phyloP scores from a whole-genome alignment of 2,113 vertebrate species.

The Pontoporia blainvillei region DNA sequence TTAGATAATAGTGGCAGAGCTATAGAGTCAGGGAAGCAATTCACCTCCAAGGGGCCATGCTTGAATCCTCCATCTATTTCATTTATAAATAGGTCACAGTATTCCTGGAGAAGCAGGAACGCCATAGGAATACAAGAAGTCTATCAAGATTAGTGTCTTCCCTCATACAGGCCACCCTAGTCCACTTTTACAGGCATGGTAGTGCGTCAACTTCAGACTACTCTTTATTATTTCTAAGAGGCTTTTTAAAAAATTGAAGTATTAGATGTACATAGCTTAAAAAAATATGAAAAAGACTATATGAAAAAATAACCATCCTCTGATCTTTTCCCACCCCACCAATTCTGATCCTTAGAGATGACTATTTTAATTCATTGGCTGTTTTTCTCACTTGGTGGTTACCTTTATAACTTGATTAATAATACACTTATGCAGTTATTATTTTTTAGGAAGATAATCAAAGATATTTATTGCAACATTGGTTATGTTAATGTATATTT shows the following conservation, averaged over 20 bases:
- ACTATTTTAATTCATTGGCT: not conserved
- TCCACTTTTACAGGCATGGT: not conserved
- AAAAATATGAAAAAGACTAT: not conserved
- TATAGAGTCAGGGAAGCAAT: not conserved
- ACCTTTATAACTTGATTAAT: not conserved
- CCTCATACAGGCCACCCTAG: not conserved
- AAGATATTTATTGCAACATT: not conserved
- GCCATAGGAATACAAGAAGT: not conserved
- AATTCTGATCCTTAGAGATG: not conserved
- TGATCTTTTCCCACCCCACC: not conserved
- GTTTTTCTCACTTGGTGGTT: not conserved
- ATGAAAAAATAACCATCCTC: not conserved
- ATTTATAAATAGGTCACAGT: not conserved
- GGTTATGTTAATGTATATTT: slow-evolving; percentile 15
- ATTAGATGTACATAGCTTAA: not conserved
- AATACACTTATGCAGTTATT: not conserved
- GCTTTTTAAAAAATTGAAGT: not conserved
- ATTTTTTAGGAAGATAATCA: not conserved
- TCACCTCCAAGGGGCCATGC: not conserved
- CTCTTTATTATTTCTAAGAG: not conserved
- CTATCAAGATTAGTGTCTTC: not conserved
- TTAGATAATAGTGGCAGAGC: not conserved
- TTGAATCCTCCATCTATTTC: not conserved
- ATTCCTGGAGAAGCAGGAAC: not conserved
- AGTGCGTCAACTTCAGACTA: not conserved